A percentile compares a stretch with the other conserved stretches of the same genome.
phyloP scores from a whole-genome alignment of 2,888 invertebrate genomes.

The Oxyteleia sp. region DNA sequence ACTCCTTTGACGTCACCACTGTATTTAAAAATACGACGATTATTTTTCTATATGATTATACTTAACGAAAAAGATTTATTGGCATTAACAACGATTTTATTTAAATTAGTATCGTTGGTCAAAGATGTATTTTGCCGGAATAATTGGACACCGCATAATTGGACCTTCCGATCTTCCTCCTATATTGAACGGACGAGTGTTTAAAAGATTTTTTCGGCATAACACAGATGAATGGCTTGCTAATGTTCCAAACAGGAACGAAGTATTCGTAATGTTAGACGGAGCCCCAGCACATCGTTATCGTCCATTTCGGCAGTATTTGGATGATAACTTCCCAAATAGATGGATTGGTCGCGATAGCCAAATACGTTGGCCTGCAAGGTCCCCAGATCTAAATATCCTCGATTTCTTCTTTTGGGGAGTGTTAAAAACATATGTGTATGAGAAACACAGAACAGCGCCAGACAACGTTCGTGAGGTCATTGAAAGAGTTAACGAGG shows the following conservation, averaged over 20 bases:
- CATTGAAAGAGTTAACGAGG: too few relatives aligned
- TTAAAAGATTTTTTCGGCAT: neutral
- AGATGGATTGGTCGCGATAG: too few relatives aligned
- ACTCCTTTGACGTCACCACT: too few relatives aligned
- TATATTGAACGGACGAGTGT: too few relatives aligned
- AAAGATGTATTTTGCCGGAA: neutral
- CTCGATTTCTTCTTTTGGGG: constrained; percentile 7
- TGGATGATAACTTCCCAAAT: too few relatives aligned
- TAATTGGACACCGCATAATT: neutral
- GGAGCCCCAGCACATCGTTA: neutral
- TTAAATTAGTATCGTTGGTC: too few relatives aligned
- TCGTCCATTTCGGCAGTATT: too few relatives aligned
- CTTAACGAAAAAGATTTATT: too few relatives aligned
- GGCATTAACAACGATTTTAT: too few relatives aligned
- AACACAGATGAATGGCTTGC: constrained; percentile 1
- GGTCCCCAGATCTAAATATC: constrained; percentile 7
- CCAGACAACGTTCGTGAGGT: too few relatives aligned
- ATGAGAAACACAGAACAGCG: neutral
- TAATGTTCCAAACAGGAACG: neutral
- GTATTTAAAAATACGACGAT: too few relatives aligned
- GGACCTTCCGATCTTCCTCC: neutral
- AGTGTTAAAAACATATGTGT: neutral
- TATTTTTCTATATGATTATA: too few relatives aligned
- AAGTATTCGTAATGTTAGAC: constrained; percentile 4
- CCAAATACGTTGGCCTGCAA: neutral